Base-by-base conservation (phyloP, 2,888 invertebrate genomes). In the Smittia aterrima region DNA sequence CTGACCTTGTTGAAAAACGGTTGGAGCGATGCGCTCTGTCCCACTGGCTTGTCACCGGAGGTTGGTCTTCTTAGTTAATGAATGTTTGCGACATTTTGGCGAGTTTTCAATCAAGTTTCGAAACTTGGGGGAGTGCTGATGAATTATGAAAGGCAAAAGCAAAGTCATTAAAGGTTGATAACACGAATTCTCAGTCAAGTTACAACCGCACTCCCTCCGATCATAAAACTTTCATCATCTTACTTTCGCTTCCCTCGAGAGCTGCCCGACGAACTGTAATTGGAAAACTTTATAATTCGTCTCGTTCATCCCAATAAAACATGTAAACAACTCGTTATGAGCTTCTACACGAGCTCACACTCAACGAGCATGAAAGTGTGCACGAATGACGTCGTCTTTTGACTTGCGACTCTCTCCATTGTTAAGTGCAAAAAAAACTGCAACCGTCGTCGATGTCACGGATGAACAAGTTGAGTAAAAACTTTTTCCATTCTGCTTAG, bases 231-330 rank as follows among this genome's bases (percentile, higher is more conserved):
- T 32, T 32, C 32, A 32, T 32, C 32, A n/a, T 32, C 32, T 32
- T n/a, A n/a, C 32, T 32, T 32, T 32, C 32, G 4, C 9, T 58
- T 20, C 58, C 9, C 58, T 20, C 18, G 22, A 20, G 22, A 58
- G 2, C 11, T 20, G 20, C 58, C 4, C 58, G 6, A n/a, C n/a
- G 11, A 47, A n/a, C 47, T n/a, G 47, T 13, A 47, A 47, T 47
- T 47, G 47, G 47, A 47, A 47, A 47, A 47, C 47, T 47, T 47
- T 47, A 16, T 16, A 47, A 47, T 47, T 47, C 47, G 47, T 47
- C 47, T 47, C n/a, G 16, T n/a, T 47, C 47, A n/a, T 47, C 47
- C 16, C 47, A 47, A 47, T 47, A 47, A n/a, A 47, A 16, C 47
- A 22, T 58, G 58, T 58, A 58, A 58, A 58, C 58, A 58, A 18